Evolutionary conservation across 2,113 vertebrate species (phyloP).

Genomic region (Xenus cinereus): DNA sequence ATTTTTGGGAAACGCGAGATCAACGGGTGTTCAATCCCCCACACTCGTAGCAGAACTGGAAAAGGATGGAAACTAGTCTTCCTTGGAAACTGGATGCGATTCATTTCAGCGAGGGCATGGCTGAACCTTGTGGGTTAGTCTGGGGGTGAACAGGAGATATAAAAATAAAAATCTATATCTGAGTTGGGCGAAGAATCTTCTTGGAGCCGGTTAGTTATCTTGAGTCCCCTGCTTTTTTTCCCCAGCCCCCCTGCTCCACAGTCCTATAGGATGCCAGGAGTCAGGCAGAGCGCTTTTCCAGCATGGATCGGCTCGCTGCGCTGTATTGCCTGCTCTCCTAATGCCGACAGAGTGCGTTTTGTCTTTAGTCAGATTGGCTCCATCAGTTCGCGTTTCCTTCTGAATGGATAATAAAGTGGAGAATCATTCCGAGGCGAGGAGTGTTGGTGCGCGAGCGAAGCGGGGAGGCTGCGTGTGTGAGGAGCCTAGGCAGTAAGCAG

Average conservation of each 20-base stretch:
- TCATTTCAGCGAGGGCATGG: neutral
- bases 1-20: constrained; percentile 32
- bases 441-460: constrained; percentile 1
- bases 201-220: neutral
- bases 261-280: neutral
- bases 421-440: constrained; percentile 45
- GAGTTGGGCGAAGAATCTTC: neutral
- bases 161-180: neutral
- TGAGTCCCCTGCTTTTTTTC: neutral
- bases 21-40: neutral
- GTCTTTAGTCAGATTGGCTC: constrained; percentile 55
- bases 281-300: neutral
- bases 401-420: constrained; percentile 61
- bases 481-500: constrained; percentile 74
- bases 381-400: constrained; percentile 41
- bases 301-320: rapidly evolving
- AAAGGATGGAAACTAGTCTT: neutral
- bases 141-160: neutral
- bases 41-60: neutral
- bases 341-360: neutral
- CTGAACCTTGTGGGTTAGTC: neutral
- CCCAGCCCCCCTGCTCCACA: neutral
- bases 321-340: neutral
- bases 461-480: constrained; percentile 47
- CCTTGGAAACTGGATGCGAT: neutral